phyloP scores from a whole-genome alignment of 2,113 vertebrate species.

The Macquaria ambigua region DNA sequence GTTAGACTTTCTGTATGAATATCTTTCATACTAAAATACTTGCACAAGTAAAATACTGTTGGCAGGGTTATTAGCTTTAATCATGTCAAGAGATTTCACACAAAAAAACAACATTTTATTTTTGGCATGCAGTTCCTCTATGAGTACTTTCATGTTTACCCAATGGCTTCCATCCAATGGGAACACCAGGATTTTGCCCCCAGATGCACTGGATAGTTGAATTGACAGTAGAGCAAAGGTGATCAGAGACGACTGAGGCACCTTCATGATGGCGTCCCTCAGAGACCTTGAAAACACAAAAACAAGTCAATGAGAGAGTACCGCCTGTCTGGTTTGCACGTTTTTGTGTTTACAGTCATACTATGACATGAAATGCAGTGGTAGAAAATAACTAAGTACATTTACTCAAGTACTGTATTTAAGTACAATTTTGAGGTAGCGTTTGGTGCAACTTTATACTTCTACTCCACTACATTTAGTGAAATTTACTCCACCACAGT shows the following conservation, averaged over 20 bases:
- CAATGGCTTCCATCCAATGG: slow-evolving; percentile 86
- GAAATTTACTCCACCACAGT: too few species aligned
- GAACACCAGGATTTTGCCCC: slow-evolving; percentile 86
- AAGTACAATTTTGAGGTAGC: background rate
- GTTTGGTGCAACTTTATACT: background rate
- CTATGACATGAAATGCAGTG: background rate
- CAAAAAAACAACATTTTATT: too few species aligned
- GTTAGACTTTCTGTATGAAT: too few species aligned
- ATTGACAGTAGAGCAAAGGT: slow-evolving; percentile 54
- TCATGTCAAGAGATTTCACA: background rate
- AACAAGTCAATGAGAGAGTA: slow-evolving; percentile 15
- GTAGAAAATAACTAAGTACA: background rate
- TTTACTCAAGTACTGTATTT: background rate
- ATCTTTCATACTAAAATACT: too few species aligned
- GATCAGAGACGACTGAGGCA: slow-evolving; percentile 26
- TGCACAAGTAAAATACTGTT: background rate
- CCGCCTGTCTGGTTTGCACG: background rate
- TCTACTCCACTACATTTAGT: too few species aligned
- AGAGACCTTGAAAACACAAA: slow-evolving; percentile 50
- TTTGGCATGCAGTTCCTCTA: slow-evolving; percentile 82
- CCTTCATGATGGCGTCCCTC: slow-evolving; percentile 29
- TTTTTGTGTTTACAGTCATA: background rate
- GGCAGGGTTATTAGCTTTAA: background rate
- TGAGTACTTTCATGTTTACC: slow-evolving; percentile 84
- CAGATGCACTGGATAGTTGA: slow-evolving; percentile 38